Evolutionary conservation across 2,888 invertebrate genomes (phyloP).

Genomic region (Dastarcus helophoroides): DNA sequence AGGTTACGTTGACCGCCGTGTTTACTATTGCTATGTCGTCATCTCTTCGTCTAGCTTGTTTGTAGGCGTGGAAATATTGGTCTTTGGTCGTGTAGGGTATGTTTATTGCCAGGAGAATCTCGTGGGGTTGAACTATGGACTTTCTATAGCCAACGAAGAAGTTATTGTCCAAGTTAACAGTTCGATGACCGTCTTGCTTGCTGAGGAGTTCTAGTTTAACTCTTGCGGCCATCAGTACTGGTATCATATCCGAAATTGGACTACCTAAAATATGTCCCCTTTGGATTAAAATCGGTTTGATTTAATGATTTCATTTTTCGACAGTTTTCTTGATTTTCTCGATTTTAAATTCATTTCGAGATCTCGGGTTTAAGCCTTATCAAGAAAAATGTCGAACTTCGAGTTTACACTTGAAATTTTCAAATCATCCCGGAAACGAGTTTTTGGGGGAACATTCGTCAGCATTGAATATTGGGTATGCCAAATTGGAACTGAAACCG

Average conservation of each 20-base stretch:
- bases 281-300: no score
- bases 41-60: conserved; percentile 83
- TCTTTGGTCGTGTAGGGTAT: conserved; percentile 60
- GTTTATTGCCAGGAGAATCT: conserved; percentile 67
- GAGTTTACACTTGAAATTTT: no score
- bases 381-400: no score
- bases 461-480: no score
- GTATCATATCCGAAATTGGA: conserved; percentile 93
- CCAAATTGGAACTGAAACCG: no score
- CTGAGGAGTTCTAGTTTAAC: conserved; percentile 54
- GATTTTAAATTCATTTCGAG: no score
- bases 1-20: conserved; percentile 61
- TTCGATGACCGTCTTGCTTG: conserved; percentile 40
- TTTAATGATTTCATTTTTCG: no score
- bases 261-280: conserved; percentile 49
- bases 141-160: conserved; percentile 84
- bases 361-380: no score
- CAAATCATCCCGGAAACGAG: no score
- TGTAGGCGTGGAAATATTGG: conserved; percentile 74
- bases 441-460: no score
- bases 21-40: conserved; percentile 97
- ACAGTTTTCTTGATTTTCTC: no score
- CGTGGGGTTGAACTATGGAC: conserved; percentile 59
- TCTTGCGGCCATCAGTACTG: conserved; percentile 73
- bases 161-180: conserved; percentile 55